Evolutionary conservation across 2,797 vertebrate genomes (phyloP).

Genomic region (Eulemur coronatus): DNA sequence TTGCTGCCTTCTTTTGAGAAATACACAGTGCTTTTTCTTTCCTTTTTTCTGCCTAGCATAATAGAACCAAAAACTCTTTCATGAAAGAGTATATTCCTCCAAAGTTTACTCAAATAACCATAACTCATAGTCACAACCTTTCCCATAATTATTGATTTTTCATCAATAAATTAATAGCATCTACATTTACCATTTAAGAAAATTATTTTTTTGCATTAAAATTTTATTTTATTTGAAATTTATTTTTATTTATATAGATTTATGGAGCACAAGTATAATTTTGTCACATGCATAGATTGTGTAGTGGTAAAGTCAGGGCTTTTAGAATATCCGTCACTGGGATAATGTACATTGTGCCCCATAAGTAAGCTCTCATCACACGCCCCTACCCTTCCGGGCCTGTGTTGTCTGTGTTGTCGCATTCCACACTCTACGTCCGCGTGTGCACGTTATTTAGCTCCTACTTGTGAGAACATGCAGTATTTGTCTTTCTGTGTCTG

Average conservation of each 20-base stretch:
- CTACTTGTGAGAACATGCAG: too few relatives aligned
- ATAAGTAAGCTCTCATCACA: too few relatives aligned
- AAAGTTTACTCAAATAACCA: background rate
- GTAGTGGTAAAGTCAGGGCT: too few relatives aligned
- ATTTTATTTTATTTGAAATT: background rate
- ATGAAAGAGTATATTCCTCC: background rate
- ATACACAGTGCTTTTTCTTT: background rate
- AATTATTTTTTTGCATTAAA: background rate
- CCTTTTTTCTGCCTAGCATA: background rate
- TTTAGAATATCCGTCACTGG: too few relatives aligned
- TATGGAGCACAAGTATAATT: too few relatives aligned
- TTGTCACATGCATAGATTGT: too few relatives aligned
- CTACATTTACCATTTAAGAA: background rate
- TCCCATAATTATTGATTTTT: background rate
- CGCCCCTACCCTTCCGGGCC: too few relatives aligned
- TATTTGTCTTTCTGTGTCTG: too few relatives aligned
- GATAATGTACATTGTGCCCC: too few relatives aligned
- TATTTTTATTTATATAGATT: background rate
- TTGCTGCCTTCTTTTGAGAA: background rate
- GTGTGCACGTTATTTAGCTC: too few relatives aligned
- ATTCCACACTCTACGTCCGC: too few relatives aligned
- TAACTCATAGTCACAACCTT: background rate
- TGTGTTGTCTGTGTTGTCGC: too few relatives aligned
- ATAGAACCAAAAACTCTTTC: background rate
- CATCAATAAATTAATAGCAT: background rate